phyloP scores from a whole-genome alignment of 23 tunicate genomes.

The Trididemnum nubilum region DNA sequence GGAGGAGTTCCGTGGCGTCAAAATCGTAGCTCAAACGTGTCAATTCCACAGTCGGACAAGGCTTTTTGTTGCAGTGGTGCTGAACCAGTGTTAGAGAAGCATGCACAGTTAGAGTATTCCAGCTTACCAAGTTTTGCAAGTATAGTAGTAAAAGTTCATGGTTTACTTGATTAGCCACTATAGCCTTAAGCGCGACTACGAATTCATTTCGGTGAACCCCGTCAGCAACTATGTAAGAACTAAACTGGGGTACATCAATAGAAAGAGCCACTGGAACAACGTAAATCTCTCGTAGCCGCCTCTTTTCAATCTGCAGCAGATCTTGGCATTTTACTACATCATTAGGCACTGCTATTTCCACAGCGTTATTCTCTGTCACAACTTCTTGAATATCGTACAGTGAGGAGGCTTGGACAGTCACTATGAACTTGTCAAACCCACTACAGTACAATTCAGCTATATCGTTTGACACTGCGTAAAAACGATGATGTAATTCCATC shows the following conservation, averaged over 20 bases:
- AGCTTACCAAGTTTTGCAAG: background rate
- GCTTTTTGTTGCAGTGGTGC: background rate
- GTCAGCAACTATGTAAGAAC: conserved; percentile 1
- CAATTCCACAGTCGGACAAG: background rate
- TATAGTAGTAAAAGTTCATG: conserved; percentile 1
- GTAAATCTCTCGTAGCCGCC: background rate
- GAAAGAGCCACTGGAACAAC: conserved; percentile 2
- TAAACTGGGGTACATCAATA: background rate
- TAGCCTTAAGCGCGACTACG: background rate
- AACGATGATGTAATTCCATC: background rate
- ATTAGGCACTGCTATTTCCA: background rate
- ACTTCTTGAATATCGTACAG: background rate
- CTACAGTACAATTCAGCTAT: conserved; percentile 1
- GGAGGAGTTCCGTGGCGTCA: background rate
- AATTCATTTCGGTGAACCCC: background rate
- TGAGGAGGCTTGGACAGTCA: background rate
- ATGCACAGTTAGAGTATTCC: background rate
- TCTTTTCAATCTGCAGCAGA: background rate
- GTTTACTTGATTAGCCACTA: background rate
- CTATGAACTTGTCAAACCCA: background rate
- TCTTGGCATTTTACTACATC: background rate
- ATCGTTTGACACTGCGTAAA: conserved; percentile 7
- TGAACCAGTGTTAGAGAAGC: background rate
- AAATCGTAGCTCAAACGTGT: background rate
- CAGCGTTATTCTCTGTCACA: background rate